These are phyloP conservation scores for Phaethon lepturus DNA, from an alignment of 2,113 vertebrate genomes.

Conservation along the genomic window DNA sequence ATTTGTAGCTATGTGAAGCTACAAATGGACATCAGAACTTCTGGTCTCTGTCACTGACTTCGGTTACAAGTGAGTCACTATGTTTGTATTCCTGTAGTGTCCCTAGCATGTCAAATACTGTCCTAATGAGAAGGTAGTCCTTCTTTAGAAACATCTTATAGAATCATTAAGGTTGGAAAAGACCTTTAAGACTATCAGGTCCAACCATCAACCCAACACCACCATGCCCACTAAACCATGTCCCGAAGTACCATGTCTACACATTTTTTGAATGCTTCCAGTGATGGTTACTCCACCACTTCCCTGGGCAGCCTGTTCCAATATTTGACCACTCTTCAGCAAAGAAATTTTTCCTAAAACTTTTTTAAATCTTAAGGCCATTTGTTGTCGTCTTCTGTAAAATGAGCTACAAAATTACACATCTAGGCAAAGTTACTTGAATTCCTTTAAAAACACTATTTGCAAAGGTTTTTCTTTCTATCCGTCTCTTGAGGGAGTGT, in stretches of 20 bases:
- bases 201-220: no score
- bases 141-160: background rate
- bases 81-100: background rate
- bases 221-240: no score
- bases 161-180: no score
- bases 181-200: no score
- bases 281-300: no score
- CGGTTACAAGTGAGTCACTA: background rate
- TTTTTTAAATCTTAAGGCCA: background rate
- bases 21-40: background rate
- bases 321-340: no score
- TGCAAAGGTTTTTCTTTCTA: background rate
- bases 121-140: background rate
- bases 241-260: no score
- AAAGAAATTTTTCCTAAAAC: no score
- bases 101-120: background rate
- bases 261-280: no score
- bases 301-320: no score
- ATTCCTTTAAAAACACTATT: background rate
- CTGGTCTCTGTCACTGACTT: background rate
- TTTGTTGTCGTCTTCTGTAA: background rate
- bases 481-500: background rate
- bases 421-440: background rate
- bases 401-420: background rate
- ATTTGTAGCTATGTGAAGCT: background rate